Conservation (phyloP, 2,113 vertebrate species). For the Salminus brasiliensis region DNA sequence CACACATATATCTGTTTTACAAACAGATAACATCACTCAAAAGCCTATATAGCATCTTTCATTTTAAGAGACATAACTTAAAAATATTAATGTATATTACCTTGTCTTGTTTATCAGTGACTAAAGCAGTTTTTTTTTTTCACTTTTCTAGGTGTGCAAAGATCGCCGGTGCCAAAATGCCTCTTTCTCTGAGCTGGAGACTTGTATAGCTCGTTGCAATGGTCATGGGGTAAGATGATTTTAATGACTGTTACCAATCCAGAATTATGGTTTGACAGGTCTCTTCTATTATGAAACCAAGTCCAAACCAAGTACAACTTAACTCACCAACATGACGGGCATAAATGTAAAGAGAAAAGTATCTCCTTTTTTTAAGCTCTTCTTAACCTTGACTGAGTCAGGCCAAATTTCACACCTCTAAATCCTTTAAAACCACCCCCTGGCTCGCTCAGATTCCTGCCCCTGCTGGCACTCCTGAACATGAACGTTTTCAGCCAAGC, state of each 20-base stretch:
- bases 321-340: not conserved
- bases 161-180: constrained; percentile 86
- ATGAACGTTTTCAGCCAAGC: constrained; percentile 26
- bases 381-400: constrained; percentile 43
- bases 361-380: constrained; percentile 12
- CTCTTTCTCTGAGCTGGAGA: constrained; percentile 83
- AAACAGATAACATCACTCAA: too few relatives aligned
- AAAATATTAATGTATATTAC: too few relatives aligned
- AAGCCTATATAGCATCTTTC: too few relatives aligned
- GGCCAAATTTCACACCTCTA: constrained; percentile 55
- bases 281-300: not conserved
- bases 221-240: constrained; percentile 69
- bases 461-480: constrained; percentile 32
- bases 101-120: not conserved
- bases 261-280: not conserved
- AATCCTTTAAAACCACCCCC: constrained; percentile 52
- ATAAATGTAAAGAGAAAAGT: constrained; percentile 15
- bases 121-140: constrained; percentile 26
- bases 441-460: constrained; percentile 24
- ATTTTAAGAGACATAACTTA: too few relatives aligned
- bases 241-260: not conserved
- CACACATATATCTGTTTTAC: too few relatives aligned
- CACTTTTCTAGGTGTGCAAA: constrained; percentile 83
- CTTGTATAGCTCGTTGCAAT: constrained; percentile 81
- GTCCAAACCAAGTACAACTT: not conserved